phyloP scores from a whole-genome alignment of 1,140 invertebrate genomes.

The Neomicropteryx cornuta region DNA sequence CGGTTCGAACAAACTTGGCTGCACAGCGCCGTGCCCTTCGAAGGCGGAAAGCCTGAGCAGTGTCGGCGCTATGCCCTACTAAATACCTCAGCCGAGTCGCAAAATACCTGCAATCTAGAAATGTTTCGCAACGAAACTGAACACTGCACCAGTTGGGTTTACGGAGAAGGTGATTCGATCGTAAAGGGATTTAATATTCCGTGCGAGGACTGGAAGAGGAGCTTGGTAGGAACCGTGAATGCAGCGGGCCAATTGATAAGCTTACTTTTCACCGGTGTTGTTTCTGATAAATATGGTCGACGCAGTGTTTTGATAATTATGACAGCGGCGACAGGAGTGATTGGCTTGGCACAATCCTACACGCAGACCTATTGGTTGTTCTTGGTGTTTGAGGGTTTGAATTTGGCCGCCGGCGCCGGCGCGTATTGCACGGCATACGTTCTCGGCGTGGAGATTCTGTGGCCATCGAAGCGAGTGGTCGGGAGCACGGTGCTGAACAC shows the following conservation, averaged over 20 bases:
- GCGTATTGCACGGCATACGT: slow-evolving; percentile 41
- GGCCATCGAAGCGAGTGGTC: slow-evolving; percentile 49
- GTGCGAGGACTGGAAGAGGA: slow-evolving; percentile 46
- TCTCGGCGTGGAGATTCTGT: slow-evolving; percentile 55
- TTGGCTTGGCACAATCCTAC: slow-evolving; percentile 45
- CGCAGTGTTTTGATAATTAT: slow-evolving; percentile 41
- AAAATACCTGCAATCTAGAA: slow-evolving; percentile 19
- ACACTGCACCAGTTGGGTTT: slow-evolving; percentile 16
- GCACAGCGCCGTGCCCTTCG: slow-evolving; percentile 28
- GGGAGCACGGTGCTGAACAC: slow-evolving; percentile 50
- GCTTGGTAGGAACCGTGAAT: too few relatives aligned
- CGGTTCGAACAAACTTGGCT: slow-evolving; percentile 34
- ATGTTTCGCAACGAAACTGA: slow-evolving; percentile 26
- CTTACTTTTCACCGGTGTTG: slow-evolving; percentile 42
- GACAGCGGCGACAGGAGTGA: slow-evolving; percentile 32
- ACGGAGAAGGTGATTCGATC: slow-evolving; percentile 11
- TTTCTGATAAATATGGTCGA: slow-evolving; percentile 46
- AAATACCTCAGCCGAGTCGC: slow-evolving; percentile 10
- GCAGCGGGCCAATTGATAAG: slow-evolving; percentile 50
- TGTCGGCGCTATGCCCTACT: slow-evolving; percentile 32
- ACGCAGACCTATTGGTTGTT: slow-evolving; percentile 46
- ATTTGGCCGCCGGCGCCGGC: slow-evolving; percentile 39
- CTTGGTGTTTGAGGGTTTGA: slow-evolving; percentile 44
- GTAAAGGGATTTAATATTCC: too few relatives aligned
- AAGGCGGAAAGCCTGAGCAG: slow-evolving; percentile 25